Percentiles rank a stretch among this genome's conserved stretches.
These are phyloP conservation scores for Pterocles burchelli DNA, from an alignment of 2,113 vertebrate species.

Conservation along the genomic window DNA sequence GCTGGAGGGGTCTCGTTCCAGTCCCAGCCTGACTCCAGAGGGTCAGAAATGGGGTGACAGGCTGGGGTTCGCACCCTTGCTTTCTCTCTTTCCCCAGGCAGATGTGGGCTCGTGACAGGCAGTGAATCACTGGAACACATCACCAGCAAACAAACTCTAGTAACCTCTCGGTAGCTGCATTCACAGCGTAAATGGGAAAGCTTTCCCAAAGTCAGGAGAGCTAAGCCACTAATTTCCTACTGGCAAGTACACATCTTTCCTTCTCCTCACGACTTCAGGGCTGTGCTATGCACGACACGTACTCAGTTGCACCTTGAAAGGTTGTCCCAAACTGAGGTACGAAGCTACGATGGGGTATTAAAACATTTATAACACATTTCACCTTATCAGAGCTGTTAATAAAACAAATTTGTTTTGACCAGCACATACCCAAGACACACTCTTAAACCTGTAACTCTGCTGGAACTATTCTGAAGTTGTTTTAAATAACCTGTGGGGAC, in stretches of 20 bases:
- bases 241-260: fast-evolving
- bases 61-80: not conserved
- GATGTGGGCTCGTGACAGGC: not conserved
- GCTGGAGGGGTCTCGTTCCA: not conserved
- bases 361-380: not conserved
- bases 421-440: not conserved
- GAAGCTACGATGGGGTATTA: not conserved
- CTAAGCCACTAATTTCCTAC: not conserved
- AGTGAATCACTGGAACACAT: constrained; percentile 29
- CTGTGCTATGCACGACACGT: fast-evolving
- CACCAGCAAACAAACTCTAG: constrained; percentile 31
- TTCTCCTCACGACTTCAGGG: not conserved
- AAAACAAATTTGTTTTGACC: not conserved
- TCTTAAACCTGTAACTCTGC: not conserved
- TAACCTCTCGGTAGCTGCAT: not conserved
- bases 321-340: not conserved
- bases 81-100: not conserved
- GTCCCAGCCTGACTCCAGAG: not conserved
- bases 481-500: not conserved
- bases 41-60: not conserved
- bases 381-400: not conserved
- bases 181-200: not conserved
- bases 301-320: not conserved
- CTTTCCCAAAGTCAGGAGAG: not conserved
- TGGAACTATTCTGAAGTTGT: not conserved